Percentiles rank a stretch among this genome's conserved stretches.
Conservation (phyloP, 2,113 vertebrate species). For the Oreochromis aureus region DNA sequence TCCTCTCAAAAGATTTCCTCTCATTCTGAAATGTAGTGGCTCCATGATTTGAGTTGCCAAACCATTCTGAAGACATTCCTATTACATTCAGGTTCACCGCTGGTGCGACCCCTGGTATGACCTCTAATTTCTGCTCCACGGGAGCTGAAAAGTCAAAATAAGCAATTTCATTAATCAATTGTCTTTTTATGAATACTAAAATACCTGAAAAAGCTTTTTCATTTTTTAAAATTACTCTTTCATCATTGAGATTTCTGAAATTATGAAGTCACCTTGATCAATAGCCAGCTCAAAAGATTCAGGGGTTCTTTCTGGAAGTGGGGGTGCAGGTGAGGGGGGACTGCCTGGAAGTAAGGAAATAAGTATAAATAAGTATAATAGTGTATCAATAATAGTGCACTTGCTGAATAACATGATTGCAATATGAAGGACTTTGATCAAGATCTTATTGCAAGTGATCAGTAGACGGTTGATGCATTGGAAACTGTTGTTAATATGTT, state of each 20-base stretch:
- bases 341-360: conserved; percentile 13
- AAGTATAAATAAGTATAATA: background rate
- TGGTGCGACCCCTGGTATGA: background rate
- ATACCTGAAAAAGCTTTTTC: background rate
- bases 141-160: conserved; percentile 26
- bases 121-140: background rate
- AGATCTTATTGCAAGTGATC: background rate
- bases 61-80: conserved; percentile 77
- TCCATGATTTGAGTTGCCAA: conserved; percentile 43
- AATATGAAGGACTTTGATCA: background rate
- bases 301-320: conserved; percentile 88
- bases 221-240: accelerated
- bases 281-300: conserved; percentile 82
- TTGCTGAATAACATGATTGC: background rate
- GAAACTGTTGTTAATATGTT: background rate
- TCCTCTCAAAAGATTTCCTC: conserved; percentile 46
- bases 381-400: background rate
- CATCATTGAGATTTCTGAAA: background rate
- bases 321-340: conserved; percentile 70
- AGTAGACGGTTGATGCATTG: background rate
- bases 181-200: background rate
- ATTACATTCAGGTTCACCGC: conserved; percentile 20
- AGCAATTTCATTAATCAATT: background rate
- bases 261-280: conserved; percentile 65
- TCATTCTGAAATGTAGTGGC: background rate